These are phyloP conservation scores for Cheilosia vernalis DNA, from an alignment of 2,888 invertebrate genomes.

Conservation along the genomic window DNA sequence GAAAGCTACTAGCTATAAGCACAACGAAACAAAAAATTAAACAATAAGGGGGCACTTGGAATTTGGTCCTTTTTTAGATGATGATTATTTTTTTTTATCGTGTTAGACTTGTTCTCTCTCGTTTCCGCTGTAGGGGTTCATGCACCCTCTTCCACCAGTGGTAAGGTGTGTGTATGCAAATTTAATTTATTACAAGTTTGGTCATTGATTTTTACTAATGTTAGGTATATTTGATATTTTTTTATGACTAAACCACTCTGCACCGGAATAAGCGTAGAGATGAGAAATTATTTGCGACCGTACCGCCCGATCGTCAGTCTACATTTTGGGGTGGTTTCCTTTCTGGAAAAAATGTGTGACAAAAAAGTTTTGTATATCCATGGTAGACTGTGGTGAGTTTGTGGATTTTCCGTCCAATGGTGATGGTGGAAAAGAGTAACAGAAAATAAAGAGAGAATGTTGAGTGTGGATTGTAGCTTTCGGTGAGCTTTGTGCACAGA, in stretches of 20 bases:
- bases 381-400: constrained; percentile 66
- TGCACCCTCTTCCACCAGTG: constrained; percentile 15
- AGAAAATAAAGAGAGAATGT: constrained; percentile 26
- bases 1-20: constrained; percentile 50
- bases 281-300: constrained; percentile 78
- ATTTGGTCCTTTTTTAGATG: constrained; percentile 65
- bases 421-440: background rate
- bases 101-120: constrained; percentile 50
- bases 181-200: background rate
- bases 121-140: background rate
- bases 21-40: constrained; percentile 13
- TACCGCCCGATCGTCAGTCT: constrained; percentile 82
- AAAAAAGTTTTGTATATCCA: constrained; percentile 72
- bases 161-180: background rate
- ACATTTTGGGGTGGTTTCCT: constrained; percentile 82
- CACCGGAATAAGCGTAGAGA: constrained; percentile 40
- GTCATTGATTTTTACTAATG: background rate
- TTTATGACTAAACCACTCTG: constrained; percentile 18
- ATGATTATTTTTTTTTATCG: background rate
- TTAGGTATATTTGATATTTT: no score
- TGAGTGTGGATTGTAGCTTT: constrained; percentile 51
- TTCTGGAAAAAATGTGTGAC: constrained; percentile 73
- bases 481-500: constrained; percentile 7
- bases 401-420: background rate
- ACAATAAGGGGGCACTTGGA: constrained; percentile 64